Evolutionary conservation across 2,113 vertebrate genomes (phyloP), one percentile per base, ranked within the genome.

Genomic region (Scytalopus superciliaris): DNA sequence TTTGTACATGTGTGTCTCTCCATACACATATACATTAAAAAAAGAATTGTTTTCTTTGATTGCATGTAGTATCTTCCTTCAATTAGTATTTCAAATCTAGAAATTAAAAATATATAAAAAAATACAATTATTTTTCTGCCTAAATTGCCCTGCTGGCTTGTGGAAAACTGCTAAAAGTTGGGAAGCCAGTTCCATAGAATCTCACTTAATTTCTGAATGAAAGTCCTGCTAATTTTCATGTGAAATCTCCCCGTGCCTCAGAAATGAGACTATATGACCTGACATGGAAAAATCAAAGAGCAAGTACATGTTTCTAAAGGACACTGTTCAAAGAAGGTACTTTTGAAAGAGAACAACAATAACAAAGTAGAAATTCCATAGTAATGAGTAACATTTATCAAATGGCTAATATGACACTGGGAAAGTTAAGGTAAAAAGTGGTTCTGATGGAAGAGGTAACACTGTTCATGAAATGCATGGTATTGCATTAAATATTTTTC

Each of bases 1-100:
- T n/a, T 14, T 81, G 9, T n/a, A 5, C 1, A 1, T 37, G 6
- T 57, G 3, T 30, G 2, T 21, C 2, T 15, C 22, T 60, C 6
- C 19, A 24, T n/a, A 33, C 12, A 70, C 11, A 14, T 12, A 12
- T 11, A 44, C 3, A n/a, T 56, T 10, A 2, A 21, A 73, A 83
- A 55, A 22, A 6, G 19, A 44, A n/a, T 4, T 5, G 6, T 45
- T 63, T 55, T n/a, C 18, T 70, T 11, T 7, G 6, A 31, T 27
- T 21, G 2, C 14, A 47, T 18, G 7, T 21, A 39, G 6, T 45
- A n/a, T 52, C 8, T 72, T 59, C 31, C 79, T 7, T 28, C n/a
- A 45, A 53, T 70, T 53, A 64, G 28, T 27, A 53, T 23, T 83
- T 9, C 12, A 67, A 53, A 35, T 59, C 63, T 44, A 79, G 15